Evolutionary conservation across 2,797 vertebrate genomes (phyloP), one percentile per base, ranked within the genome.

Genomic region (Oreochromis grahami): DNA sequence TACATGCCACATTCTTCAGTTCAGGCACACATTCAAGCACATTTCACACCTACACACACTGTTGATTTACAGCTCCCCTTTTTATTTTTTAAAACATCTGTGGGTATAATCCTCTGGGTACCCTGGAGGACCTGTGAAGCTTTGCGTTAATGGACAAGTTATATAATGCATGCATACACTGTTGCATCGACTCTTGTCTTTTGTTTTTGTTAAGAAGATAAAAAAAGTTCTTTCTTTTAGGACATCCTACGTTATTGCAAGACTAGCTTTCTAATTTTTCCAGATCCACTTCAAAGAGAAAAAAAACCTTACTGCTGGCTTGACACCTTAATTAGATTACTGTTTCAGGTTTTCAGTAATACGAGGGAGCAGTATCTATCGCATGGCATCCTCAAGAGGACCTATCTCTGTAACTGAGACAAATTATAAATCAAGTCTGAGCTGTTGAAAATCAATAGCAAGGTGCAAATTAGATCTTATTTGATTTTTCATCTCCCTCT

Each of bases 91-190:
- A n/a, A 85, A 45, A 82, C 77, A 88, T 83, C 9, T 6, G 78
- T 51, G 78, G 86, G 89, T 91, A 74, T 87, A 84, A 92, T 52
- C 29, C 68, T 48, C 80, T 84, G 80, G 83, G 48, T 38, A 58
- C 24, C 29, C 51, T 68, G 79, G 41, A 50, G 45, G 45, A 41
- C 83, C 91, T 93, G 90, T 94, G 83, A 90, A 90, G 90, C 80
- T 72, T 80, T 91, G 79, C 78, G 77, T 78, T 84, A 77, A 91
- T 92, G 76, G 78, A 77, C 32, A 76, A 76, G 38, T 83, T 87
- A 77, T 52, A 89, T 89, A 88, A 91, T 88, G 79, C 78, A 86
- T 92, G 78, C 80, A 87, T 91, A 77, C 82, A 58, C 50, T 36
- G n/a, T 29, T 55, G 78, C 84, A 86, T 79, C 82, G 79, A 80